Percentiles rank a stretch among this genome's conserved stretches.
Conservation (phyloP, 2,888 invertebrate species). For the Tuberolachnus salignus region DNA sequence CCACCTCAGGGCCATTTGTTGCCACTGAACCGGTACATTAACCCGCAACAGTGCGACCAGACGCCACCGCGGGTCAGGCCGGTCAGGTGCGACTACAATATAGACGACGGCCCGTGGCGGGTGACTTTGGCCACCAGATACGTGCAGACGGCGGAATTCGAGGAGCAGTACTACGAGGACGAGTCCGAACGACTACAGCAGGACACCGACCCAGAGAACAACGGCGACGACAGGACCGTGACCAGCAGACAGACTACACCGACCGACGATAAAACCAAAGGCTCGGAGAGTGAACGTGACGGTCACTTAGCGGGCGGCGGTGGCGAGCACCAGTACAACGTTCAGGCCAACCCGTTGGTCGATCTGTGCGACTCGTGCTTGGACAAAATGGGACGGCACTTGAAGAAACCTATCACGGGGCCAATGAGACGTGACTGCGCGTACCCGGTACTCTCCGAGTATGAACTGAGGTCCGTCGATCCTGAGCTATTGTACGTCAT, state of each 20-base stretch:
- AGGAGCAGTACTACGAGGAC: not conserved
- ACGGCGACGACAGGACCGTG: not conserved
- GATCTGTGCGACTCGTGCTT: not conserved
- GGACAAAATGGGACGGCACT: not conserved
- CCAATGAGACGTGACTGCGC: not conserved
- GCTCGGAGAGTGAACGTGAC: not conserved
- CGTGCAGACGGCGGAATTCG: not conserved
- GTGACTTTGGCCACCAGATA: not conserved
- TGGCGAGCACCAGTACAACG: not conserved
- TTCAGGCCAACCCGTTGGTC: not conserved
- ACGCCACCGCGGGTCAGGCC: not conserved
- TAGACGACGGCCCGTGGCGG: too few relatives aligned
- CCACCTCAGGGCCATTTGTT: not conserved
- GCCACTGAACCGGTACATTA: not conserved
- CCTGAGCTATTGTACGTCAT: too few relatives aligned
- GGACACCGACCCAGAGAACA: not conserved
- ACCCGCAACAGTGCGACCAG: not conserved
- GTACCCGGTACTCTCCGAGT: too few relatives aligned
- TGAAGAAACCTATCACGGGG: not conserved
- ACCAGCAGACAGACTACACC: not conserved
- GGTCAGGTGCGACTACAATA: too few relatives aligned
- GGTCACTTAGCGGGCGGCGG: constrained; percentile 22
- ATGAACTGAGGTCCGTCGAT: too few relatives aligned
- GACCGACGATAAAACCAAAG: not conserved
- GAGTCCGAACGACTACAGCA: not conserved